These are phyloP conservation scores for Hypercompe scribonia DNA, from an alignment of 2,888 invertebrate species.

Conservation along the genomic window DNA sequence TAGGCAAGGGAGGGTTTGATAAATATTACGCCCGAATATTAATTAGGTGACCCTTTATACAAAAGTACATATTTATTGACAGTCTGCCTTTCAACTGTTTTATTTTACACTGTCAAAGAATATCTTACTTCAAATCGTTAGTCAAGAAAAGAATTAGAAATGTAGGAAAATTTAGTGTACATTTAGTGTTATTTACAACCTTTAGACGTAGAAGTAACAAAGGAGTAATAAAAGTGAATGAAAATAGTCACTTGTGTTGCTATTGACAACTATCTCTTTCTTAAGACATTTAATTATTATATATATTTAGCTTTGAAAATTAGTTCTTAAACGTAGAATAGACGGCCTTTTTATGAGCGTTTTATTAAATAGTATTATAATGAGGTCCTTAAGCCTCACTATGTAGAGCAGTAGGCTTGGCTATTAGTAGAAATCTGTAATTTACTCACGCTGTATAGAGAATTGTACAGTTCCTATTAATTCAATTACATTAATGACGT, in stretches of 20 bases:
- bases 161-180: not conserved
- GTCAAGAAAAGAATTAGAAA: not conserved
- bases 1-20: constrained; percentile 62
- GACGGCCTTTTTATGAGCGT: too few species aligned
- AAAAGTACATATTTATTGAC: constrained; percentile 21
- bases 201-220: not conserved
- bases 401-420: constrained; percentile 6
- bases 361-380: not conserved
- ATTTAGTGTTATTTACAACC: not conserved
- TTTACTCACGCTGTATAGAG: constrained; percentile 1
- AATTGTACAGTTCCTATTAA: constrained; percentile 15
- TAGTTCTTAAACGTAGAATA: not conserved
- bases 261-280: not conserved
- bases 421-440: constrained; percentile 14
- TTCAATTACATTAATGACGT: constrained; percentile 32
- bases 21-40: constrained; percentile 69
- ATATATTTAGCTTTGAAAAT: not conserved
- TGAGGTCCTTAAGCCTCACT: too few species aligned
- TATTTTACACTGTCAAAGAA: not conserved
- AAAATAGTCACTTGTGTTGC: not conserved
- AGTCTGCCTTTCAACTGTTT: constrained; percentile 6
- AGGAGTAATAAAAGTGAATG: not conserved
- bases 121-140: not conserved
- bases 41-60: constrained; percentile 48
- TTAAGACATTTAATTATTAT: not conserved